Evolutionary conservation across 2,797 vertebrate genomes (phyloP), one percentile per base, ranked within the genome.

Genomic region (Acrossocheilus fasciatus): DNA sequence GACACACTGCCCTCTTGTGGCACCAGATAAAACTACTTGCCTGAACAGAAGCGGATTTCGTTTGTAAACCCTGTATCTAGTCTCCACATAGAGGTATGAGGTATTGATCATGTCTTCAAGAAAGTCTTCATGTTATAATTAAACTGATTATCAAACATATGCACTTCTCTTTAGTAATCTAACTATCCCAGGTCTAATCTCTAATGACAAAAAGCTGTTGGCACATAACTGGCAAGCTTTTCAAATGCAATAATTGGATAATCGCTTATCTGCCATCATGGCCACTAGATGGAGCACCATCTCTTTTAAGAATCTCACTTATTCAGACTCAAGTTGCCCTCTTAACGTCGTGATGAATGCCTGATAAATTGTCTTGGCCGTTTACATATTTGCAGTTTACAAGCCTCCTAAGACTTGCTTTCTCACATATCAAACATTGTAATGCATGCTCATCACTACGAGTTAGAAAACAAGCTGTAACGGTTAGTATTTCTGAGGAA

Each of bases 1-100:
- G 15, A 36, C 82, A 85, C 79, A 90, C 75, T 88, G 88, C 85
- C 90, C 83, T 87, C 90, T 89, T 73, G 87, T 89, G 90, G 82
- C 41, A 45, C 23, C 39, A 30, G 3, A 6, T 64, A 39, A 75
- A 70, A 85, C 34, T 18, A 18, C 66, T 45, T 15, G 18, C 47
- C 39, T 20, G 12, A 68, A 68, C 7, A 68, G 18, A 73, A n/a
- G 26, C 4, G 8, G 6, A 5, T 75, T 26, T 11, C 68, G 26
- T 69, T 54, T 12, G 39, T 6, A 43, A 26, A 77, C n/a, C 9
- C 34, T 70, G 11, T 26, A 2, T 52, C 14, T 7, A 20, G 15
- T 7, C 47, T 20, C 10, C 10, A 17, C 26, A 43, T 43, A 41
- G 7, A 26, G 18, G 36, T 17, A 10, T 17, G 18, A 43, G 15